These are phyloP conservation scores for Mylabris phalerata DNA, from an alignment of 1,140 invertebrate species.

Conservation along the genomic window DNA sequence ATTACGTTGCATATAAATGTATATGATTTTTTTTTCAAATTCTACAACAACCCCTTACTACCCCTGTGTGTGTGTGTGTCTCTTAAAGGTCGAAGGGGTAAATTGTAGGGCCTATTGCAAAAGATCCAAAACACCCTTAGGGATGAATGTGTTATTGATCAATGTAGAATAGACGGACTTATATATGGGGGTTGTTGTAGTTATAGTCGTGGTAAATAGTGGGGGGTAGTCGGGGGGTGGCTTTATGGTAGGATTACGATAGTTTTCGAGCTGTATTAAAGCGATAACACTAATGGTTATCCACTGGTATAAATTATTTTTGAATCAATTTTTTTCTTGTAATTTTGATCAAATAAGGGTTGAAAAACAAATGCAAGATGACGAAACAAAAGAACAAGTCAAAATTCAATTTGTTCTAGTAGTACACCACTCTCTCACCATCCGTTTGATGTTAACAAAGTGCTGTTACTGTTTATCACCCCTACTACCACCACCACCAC, in stretches of 20 bases:
- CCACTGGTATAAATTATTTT: constrained; percentile 26
- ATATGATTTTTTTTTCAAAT: constrained; percentile 11
- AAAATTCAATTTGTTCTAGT: no score
- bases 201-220: neutral
- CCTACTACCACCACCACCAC: no score
- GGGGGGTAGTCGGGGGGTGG: constrained; percentile 4
- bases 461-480: no score
- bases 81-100: neutral
- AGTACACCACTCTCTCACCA: no score
- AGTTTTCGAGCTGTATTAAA: constrained; percentile 26
- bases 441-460: no score
- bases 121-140: constrained; percentile 1
- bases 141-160: constrained; percentile 15
- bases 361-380: no score
- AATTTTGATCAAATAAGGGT: neutral
- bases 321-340: neutral
- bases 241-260: constrained; percentile 22
- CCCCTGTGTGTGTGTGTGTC: constrained; percentile 6
- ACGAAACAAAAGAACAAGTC: no score
- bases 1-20: constrained; percentile 27
- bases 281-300: constrained; percentile 28
- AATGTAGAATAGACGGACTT: neutral
- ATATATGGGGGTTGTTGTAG: neutral
- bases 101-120: neutral
- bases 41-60: constrained; percentile 14